phyloP scores from a whole-genome alignment of 2,797 vertebrate genomes.

The Thamnophis elegans region DNA sequence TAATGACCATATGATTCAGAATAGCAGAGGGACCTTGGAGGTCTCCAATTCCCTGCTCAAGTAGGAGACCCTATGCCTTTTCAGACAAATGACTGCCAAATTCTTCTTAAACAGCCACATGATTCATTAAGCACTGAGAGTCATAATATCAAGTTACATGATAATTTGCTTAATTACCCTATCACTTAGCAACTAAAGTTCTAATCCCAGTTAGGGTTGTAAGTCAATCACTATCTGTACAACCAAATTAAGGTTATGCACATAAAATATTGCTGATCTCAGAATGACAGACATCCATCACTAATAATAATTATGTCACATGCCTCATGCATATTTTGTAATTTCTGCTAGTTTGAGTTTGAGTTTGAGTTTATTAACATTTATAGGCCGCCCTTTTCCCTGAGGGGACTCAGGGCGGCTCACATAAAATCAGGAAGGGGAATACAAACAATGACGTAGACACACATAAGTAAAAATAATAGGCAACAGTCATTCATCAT shows the following conservation, averaged over 20 bases:
- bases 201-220: not conserved
- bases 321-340: not conserved
- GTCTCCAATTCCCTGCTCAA: not conserved
- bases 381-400: no score
- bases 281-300: not conserved
- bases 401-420: no score
- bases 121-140: not conserved
- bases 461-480: no score
- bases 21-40: not conserved
- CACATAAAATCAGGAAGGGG: no score
- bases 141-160: not conserved
- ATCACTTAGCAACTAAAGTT: not conserved
- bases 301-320: not conserved
- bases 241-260: not conserved
- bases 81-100: not conserved
- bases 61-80: not conserved
- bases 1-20: not conserved
- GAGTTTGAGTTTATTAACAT: no score
- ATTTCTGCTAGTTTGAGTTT: not conserved
- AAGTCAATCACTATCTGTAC: not conserved
- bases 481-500: no score
- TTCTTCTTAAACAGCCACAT: not conserved
- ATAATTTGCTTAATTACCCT: not conserved
- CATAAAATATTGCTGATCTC: not conserved
- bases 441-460: no score